Conservation (phyloP, 2,888 invertebrate species). For the Caenorhabditis japonica region DNA sequence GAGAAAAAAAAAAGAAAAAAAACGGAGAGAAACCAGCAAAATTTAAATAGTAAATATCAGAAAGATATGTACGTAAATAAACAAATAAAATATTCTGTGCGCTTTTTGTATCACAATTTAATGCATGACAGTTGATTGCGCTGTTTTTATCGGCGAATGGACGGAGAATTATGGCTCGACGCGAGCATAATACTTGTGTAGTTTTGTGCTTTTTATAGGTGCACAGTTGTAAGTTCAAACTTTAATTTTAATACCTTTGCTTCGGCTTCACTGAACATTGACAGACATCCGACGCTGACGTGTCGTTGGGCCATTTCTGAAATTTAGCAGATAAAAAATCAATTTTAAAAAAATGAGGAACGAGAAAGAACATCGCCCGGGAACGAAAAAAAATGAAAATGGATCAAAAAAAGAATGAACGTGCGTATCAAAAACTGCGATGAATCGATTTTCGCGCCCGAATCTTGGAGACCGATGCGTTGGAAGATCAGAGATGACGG, state of each 20-base stretch:
- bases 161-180: too few relatives aligned
- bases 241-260: slow-evolving; percentile 29
- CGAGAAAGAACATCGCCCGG: not conserved
- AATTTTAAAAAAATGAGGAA: not conserved
- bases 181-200: too few relatives aligned
- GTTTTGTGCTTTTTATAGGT: too few relatives aligned
- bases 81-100: too few relatives aligned
- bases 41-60: too few relatives aligned
- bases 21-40: too few relatives aligned
- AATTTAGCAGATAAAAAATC: not conserved
- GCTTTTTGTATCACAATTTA: too few relatives aligned
- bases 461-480: not conserved
- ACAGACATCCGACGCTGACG: slow-evolving; percentile 41
- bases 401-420: not conserved
- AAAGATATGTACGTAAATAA: too few relatives aligned
- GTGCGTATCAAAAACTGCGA: not conserved
- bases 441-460: slow-evolving; percentile 13
- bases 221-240: too few relatives aligned
- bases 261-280: slow-evolving; percentile 43
- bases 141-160: too few relatives aligned
- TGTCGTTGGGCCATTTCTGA: slow-evolving; percentile 41
- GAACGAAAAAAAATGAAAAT: not conserved
- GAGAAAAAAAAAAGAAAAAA: too few relatives aligned
- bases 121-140: too few relatives aligned
- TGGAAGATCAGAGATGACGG: slow-evolving; percentile 8